These are phyloP conservation scores for Pogonophryne albipinna DNA, from an alignment of 2,797 vertebrate genomes.

Conservation along the genomic window DNA sequence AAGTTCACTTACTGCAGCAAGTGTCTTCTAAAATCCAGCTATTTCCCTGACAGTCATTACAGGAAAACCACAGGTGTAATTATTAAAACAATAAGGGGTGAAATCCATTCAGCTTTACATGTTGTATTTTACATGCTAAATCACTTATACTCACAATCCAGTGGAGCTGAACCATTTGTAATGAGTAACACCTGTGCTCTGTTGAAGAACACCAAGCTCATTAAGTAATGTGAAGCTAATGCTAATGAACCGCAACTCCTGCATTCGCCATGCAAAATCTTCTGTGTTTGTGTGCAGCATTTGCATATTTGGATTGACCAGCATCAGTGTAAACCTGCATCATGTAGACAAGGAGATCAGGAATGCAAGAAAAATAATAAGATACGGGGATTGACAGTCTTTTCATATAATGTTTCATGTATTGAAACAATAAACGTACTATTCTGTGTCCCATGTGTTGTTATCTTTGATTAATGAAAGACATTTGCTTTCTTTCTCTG, in stretches of 20 bases:
- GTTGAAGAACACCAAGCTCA: not conserved
- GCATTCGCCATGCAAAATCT: slow-evolving; percentile 1
- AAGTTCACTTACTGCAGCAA: too few relatives aligned
- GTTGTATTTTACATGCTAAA: too few relatives aligned
- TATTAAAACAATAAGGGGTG: too few relatives aligned
- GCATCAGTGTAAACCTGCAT: not conserved
- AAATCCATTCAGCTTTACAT: too few relatives aligned
- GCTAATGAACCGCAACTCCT: slow-evolving; percentile 1
- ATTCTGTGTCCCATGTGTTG: not conserved
- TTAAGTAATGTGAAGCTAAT: not conserved
- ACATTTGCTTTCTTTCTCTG: not conserved
- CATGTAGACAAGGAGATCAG: not conserved
- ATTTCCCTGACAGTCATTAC: not conserved
- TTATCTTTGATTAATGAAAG: not conserved
- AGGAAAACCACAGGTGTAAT: too few relatives aligned
- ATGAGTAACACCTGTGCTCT: not conserved
- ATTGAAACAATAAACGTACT: slow-evolving; percentile 26
- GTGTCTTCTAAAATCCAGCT: not conserved
- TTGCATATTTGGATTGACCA: slow-evolving; percentile 20
- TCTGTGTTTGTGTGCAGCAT: not conserved
- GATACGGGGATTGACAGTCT: not conserved
- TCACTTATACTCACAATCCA: not conserved
- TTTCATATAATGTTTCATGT: not conserved
- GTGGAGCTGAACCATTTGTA: not conserved
- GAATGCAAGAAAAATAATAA: not conserved